Percentiles rank a stretch among this genome's conserved stretches.
phyloP scores from a whole-genome alignment of 2,797 vertebrate species.

The Pogonophryne albipinna region DNA sequence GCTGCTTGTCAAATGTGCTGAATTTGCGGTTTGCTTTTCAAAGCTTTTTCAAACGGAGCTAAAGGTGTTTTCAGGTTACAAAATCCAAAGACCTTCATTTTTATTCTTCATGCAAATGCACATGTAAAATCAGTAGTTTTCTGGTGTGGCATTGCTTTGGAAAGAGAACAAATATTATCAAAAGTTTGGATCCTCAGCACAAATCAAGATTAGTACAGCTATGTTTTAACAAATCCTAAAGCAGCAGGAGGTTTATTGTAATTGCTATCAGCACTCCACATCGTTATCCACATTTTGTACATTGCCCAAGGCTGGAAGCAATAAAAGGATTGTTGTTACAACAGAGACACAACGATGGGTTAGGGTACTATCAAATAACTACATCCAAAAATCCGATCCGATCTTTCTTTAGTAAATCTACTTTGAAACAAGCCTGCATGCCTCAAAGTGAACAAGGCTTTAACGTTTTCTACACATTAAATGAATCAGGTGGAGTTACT shows the following conservation, averaged over 20 bases:
- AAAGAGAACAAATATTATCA: slow-evolving; percentile 19
- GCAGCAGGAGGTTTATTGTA: slow-evolving; percentile 30
- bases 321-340: slow-evolving; percentile 18
- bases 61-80: slow-evolving; percentile 40
- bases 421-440: slow-evolving; percentile 10
- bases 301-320: slow-evolving; percentile 11
- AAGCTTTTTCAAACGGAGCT: slow-evolving; percentile 42
- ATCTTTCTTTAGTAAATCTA: slow-evolving; percentile 22
- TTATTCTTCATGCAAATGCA: slow-evolving; percentile 36
- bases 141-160: slow-evolving; percentile 9
- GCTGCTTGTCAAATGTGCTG: slow-evolving; percentile 65
- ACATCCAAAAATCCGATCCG: slow-evolving; percentile 7
- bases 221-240: slow-evolving; percentile 19
- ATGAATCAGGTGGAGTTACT: neutral
- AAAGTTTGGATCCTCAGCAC: slow-evolving; percentile 21
- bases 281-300: slow-evolving; percentile 4
- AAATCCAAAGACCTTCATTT: slow-evolving; percentile 34
- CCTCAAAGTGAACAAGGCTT: neutral
- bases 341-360: neutral
- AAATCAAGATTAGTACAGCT: slow-evolving; percentile 18
- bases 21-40: slow-evolving; percentile 59
- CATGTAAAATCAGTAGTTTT: slow-evolving; percentile 19
- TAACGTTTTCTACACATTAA: neutral
- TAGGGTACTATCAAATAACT: neutral
- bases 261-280: slow-evolving; percentile 11